Conservation (phyloP, 2,888 invertebrate genomes). For the Biston stratarius region DNA sequence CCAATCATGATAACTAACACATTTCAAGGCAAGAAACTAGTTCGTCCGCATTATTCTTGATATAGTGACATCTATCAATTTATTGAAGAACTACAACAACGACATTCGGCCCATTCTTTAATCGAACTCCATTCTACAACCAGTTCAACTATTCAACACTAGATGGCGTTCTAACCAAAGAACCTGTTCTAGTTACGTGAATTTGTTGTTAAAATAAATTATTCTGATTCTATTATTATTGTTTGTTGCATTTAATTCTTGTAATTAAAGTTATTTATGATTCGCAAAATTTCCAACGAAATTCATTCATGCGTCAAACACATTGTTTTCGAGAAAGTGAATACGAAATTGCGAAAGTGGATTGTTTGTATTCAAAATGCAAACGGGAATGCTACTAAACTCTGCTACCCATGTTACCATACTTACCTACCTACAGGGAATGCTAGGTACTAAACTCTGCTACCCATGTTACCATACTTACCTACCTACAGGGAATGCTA, state of each 20-base stretch:
- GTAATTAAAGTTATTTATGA: not conserved
- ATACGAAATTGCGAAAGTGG: constrained; percentile 39
- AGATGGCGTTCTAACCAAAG: constrained; percentile 20
- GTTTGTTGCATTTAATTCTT: constrained; percentile 6
- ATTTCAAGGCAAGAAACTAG: not conserved
- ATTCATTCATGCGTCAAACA: constrained; percentile 16
- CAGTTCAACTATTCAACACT: constrained; percentile 14
- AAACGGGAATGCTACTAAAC: constrained; percentile 11
- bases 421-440: not conserved
- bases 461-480: too few relatives aligned
- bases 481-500: not conserved
- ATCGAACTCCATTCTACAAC: too few relatives aligned
- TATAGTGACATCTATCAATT: constrained; percentile 2
- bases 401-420: too few relatives aligned
- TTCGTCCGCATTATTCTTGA: too few relatives aligned
- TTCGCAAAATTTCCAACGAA: not conserved
- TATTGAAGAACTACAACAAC: not conserved
- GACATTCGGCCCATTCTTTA: not conserved
- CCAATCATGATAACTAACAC: too few relatives aligned
- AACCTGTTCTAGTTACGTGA: not conserved
- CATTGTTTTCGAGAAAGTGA: constrained; percentile 39
- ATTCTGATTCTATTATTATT: not conserved
- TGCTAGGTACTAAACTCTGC: not conserved
- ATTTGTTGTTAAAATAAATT: not conserved
- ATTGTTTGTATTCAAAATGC: constrained; percentile 35